A percentile compares a stretch with the other conserved stretches of the same genome.
Conservation (phyloP, 1,140 invertebrate species). For the Eupeodes corollae region DNA sequence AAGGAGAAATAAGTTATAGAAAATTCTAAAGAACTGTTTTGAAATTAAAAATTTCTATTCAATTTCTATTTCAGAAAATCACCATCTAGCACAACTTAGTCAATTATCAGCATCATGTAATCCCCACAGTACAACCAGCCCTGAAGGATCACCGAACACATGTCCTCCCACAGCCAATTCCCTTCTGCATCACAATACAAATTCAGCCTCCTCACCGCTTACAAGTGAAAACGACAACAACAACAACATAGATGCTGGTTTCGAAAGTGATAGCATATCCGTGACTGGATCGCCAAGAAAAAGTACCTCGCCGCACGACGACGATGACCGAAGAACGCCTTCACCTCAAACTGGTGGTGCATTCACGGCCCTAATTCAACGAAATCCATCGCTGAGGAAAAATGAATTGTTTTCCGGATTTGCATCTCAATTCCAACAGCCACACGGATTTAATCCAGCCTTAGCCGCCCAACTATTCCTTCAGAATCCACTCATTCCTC, state of each 20-base stretch:
- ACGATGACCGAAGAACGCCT: constrained; percentile 30
- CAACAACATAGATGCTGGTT: constrained; percentile 32
- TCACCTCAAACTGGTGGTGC: constrained; percentile 29
- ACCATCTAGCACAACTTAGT: constrained; percentile 18
- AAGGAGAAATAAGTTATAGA: not conserved
- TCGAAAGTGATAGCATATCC: constrained; percentile 53
- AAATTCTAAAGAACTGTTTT: not conserved
- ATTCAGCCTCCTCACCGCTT: constrained; percentile 15
- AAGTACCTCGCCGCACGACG: constrained; percentile 13
- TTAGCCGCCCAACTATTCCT: constrained; percentile 57
- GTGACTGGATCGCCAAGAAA: constrained; percentile 48
- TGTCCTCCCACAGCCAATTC: constrained; percentile 19
- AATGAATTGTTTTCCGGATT: constrained; percentile 38
- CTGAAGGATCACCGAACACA: constrained; percentile 42
- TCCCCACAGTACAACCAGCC: constrained; percentile 54
- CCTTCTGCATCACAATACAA: constrained; percentile 16
- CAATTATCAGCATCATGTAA: constrained; percentile 34
- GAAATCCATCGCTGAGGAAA: constrained; percentile 18
- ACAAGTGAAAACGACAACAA: constrained; percentile 26
- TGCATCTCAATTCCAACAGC: constrained; percentile 32
- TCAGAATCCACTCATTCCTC: constrained; percentile 56
- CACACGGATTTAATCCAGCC: constrained; percentile 51
- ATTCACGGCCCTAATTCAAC: constrained; percentile 33
- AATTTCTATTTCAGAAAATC: constrained; percentile 8
- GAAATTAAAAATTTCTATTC: not conserved